Conservation (phyloP, 1,140 invertebrate genomes). For the Caenorhabditis latens region DNA sequence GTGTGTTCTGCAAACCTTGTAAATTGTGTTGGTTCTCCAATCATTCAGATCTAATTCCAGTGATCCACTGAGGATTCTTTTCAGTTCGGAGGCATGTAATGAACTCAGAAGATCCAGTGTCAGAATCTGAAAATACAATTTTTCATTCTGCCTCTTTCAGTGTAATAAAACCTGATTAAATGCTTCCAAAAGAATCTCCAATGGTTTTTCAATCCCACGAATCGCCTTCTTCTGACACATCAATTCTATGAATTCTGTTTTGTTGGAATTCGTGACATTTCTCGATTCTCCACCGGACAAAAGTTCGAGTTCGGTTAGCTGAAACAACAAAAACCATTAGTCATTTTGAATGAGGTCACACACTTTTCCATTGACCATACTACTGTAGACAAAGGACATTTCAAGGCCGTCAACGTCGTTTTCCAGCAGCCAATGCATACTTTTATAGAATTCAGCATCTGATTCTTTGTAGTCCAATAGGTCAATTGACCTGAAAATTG, state of each 20-base stretch:
- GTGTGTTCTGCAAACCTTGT: not conserved
- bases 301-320: slow-evolving; percentile 20
- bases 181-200: slow-evolving; percentile 14
- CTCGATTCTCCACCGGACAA: not conserved
- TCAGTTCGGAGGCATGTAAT: not conserved
- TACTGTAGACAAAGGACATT: slow-evolving; percentile 47
- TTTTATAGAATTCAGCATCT: slow-evolving; percentile 38
- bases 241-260: slow-evolving; percentile 29
- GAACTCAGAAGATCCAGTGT: not conserved
- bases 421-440: slow-evolving; percentile 47
- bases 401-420: slow-evolving; percentile 39
- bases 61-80: slow-evolving; percentile 21
- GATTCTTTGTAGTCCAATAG: slow-evolving; percentile 27
- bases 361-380: slow-evolving; percentile 49
- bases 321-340: not conserved
- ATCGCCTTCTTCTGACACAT: slow-evolving; percentile 28
- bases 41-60: slow-evolving; percentile 39
- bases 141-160: not conserved
- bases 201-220: not conserved
- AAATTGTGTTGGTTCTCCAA: slow-evolving; percentile 20
- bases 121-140: not conserved
- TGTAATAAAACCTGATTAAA: slow-evolving; percentile 13
- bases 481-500: slow-evolving; percentile 20
- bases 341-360: not conserved
- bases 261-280: slow-evolving; percentile 20